Evolutionary conservation across 1,140 invertebrate species (phyloP).

Genomic region (Dinoponera quadriceps): DNA sequence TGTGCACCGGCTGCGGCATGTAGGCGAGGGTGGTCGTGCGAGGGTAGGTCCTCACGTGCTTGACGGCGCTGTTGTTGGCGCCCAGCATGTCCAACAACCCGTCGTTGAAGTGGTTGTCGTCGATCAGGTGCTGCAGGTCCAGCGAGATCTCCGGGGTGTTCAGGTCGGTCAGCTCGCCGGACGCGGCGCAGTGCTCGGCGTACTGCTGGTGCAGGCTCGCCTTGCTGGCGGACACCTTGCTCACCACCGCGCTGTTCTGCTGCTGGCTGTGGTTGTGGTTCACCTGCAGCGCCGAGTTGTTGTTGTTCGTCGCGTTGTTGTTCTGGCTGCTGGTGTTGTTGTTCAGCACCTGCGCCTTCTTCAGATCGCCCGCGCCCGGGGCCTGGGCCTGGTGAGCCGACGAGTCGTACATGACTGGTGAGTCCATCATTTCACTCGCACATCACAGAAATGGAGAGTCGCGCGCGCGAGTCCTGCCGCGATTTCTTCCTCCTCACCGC

Average conservation of each 20-base stretch:
- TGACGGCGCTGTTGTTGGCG: constrained; percentile 83
- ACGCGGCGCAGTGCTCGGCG: constrained; percentile 86
- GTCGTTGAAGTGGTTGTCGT: constrained; percentile 93
- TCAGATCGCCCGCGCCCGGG: constrained; percentile 78
- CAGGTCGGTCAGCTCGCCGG: constrained; percentile 92
- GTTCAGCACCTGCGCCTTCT: constrained; percentile 79
- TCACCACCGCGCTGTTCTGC: constrained; percentile 80
- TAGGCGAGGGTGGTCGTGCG: constrained; percentile 91
- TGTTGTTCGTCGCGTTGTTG: constrained; percentile 70
- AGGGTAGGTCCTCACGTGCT: constrained; percentile 85
- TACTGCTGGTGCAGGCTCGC: constrained; percentile 88
- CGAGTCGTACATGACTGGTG: constrained; percentile 84
- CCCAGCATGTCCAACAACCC: constrained; percentile 92
- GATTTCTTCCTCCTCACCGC: constrained; percentile 1
- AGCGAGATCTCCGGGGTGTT: constrained; percentile 95
- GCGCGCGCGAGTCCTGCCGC: constrained; percentile 22
- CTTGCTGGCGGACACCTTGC: constrained; percentile 84
- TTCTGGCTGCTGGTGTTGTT: constrained; percentile 74
- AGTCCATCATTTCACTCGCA: constrained; percentile 83
- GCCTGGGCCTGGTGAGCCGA: constrained; percentile 82
- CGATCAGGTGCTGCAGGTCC: constrained; percentile 95
- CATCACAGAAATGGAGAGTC: constrained; percentile 77
- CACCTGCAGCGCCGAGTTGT: constrained; percentile 80
- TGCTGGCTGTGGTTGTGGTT: constrained; percentile 83
- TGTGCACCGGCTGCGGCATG: constrained; percentile 96